These are phyloP conservation scores for Isotomurus palustris DNA, from an alignment of 2,888 invertebrate genomes.

Conservation along the genomic window DNA sequence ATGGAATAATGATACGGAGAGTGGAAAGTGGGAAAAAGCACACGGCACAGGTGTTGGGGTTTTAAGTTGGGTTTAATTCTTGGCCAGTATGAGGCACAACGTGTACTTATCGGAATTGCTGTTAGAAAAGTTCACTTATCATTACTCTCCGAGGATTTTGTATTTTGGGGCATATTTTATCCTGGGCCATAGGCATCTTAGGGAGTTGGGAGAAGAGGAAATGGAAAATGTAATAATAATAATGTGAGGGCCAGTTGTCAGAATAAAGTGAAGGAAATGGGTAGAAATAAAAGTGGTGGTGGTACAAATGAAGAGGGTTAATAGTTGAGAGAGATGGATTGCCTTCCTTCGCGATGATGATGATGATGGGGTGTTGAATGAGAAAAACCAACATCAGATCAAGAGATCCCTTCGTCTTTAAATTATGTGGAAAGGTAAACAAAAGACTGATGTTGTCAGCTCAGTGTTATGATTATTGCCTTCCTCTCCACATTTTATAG, in stretches of 20 bases:
- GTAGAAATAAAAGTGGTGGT: background rate
- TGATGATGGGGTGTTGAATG: slow-evolving; percentile 33
- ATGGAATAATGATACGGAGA: background rate
- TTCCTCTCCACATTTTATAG: no score
- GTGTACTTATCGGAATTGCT: no score
- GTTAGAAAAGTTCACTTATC: no score
- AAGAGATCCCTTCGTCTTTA: slow-evolving; percentile 11
- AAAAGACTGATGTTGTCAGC: no score
- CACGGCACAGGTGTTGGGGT: slow-evolving; percentile 10
- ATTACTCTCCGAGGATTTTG: no score
- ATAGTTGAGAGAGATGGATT: slow-evolving; percentile 7
- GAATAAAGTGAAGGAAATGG: slow-evolving; percentile 11
- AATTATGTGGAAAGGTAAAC: slow-evolving; percentile 6
- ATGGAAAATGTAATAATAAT: slow-evolving; percentile 1
- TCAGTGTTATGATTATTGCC: no score
- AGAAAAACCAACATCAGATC: slow-evolving; percentile 36
- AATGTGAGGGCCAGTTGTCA: slow-evolving; percentile 9
- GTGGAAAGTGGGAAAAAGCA: slow-evolving; percentile 4
- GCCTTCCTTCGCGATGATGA: slow-evolving; percentile 1
- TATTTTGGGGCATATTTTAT: no score
- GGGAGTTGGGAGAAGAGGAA: background rate
- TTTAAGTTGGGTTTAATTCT: slow-evolving; percentile 9
- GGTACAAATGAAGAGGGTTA: slow-evolving; percentile 13
- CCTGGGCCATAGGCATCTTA: no score
- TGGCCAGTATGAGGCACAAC: no score